Evolutionary conservation across 2,797 vertebrate genomes (phyloP).

Genomic region (Clarias platycephalus): DNA sequence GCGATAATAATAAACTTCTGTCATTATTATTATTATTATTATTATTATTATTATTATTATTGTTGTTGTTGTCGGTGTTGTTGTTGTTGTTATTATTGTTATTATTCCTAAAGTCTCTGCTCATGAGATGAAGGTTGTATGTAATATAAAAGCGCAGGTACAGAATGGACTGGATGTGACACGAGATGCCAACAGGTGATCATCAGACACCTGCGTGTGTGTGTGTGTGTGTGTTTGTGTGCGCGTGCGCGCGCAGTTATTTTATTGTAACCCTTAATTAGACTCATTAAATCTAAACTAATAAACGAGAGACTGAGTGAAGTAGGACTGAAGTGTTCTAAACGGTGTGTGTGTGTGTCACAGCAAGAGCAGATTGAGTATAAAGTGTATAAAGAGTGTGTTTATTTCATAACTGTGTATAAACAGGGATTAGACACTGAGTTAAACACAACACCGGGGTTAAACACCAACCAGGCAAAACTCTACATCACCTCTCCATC

Average conservation of each 20-base stretch:
- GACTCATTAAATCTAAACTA: too few relatives aligned
- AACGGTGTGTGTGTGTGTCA: background rate
- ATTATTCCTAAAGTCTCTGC: background rate
- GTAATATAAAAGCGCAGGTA: background rate
- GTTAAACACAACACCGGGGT: background rate
- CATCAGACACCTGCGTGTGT: background rate
- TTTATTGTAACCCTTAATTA: background rate
- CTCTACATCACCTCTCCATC: background rate
- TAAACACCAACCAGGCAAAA: background rate
- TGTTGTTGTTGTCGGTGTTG: background rate
- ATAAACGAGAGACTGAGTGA: background rate
- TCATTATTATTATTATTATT: background rate
- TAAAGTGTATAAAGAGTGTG: background rate
- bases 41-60: background rate
- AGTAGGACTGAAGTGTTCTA: too few relatives aligned
- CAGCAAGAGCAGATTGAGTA: background rate
- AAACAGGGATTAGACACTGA: background rate
- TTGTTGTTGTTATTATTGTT: background rate
- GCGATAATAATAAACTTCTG: background rate
- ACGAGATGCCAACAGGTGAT: constrained; percentile 20
- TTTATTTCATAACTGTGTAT: background rate
- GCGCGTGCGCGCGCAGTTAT: background rate
- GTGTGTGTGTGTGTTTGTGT: background rate
- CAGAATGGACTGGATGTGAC: background rate
- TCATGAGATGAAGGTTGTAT: background rate